phyloP scores from a whole-genome alignment of 2,888 invertebrate genomes.

The Melipona beecheii region DNA sequence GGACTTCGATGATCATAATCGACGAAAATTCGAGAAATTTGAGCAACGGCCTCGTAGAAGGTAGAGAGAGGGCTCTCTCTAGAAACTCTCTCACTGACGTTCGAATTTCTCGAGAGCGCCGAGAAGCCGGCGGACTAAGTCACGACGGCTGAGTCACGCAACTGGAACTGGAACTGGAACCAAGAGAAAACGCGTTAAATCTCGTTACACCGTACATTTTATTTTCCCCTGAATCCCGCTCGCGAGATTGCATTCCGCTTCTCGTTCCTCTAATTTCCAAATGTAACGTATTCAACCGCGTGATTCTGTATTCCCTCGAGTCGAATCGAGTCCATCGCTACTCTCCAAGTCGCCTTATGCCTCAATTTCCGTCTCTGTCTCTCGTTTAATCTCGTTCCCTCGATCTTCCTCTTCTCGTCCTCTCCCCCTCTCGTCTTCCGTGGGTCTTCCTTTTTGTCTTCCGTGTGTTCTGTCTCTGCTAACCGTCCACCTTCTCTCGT shows the following conservation, averaged over 20 bases:
- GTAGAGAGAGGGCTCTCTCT: too few species aligned
- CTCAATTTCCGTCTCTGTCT: slow-evolving; percentile 27
- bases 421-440: neutral
- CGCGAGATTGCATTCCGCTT: neutral
- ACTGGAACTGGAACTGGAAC: neutral
- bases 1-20: slow-evolving; percentile 18
- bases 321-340: slow-evolving; percentile 27
- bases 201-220: neutral
- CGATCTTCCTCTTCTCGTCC: slow-evolving; percentile 7
- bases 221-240: neutral
- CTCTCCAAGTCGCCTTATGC: neutral
- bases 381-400: slow-evolving; percentile 15
- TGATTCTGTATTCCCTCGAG: neutral
- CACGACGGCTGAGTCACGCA: neutral
- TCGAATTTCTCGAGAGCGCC: neutral
- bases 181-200: neutral
- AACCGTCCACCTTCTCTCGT: neutral
- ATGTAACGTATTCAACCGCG: neutral
- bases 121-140: neutral
- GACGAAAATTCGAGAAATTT: slow-evolving; percentile 20
- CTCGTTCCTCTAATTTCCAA: neutral
- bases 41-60: neutral
- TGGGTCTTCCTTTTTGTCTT: slow-evolving; percentile 34
- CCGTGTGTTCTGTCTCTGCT: slow-evolving; percentile 25
- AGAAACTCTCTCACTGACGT: neutral